Percentiles rank a stretch among this genome's conserved stretches.
These are phyloP conservation scores for Tyria jacobaeae DNA, from an alignment of 2,888 invertebrate genomes.

Conservation along the genomic window DNA sequence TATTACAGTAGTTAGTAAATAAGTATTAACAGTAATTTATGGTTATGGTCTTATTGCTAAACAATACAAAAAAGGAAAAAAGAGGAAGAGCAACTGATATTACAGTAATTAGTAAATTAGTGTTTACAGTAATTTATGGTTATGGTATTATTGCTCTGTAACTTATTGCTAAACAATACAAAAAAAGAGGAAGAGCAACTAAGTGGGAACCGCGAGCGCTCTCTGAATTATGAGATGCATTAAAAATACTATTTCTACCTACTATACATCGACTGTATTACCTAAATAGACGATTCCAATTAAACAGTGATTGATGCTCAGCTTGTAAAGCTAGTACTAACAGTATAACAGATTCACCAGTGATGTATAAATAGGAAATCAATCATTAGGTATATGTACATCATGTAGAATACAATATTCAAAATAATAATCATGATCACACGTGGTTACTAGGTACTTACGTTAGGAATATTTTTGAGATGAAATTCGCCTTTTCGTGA, in stretches of 20 bases:
- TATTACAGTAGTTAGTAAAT: no score
- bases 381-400: not conserved
- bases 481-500: constrained; percentile 84
- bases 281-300: not conserved
- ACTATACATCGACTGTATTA: not conserved
- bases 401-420: not conserved
- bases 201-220: not conserved
- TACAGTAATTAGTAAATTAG: no score
- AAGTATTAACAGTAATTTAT: no score
- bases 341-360: not conserved
- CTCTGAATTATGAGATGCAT: not conserved
- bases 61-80: no score
- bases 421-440: not conserved
- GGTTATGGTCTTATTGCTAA: no score
- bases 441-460: constrained; percentile 79
- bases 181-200: not conserved
- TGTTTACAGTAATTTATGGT: not conserved
- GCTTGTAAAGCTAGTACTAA: not conserved
- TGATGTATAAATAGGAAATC: not conserved
- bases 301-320: not conserved
- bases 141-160: not conserved
- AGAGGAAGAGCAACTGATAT: no score
- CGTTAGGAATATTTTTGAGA: constrained; percentile 88
- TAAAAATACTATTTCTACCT: not conserved
- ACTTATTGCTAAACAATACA: not conserved